Base-by-base conservation (phyloP, 1,140 invertebrate species). In the Pogonomyrmex barbatus region DNA sequence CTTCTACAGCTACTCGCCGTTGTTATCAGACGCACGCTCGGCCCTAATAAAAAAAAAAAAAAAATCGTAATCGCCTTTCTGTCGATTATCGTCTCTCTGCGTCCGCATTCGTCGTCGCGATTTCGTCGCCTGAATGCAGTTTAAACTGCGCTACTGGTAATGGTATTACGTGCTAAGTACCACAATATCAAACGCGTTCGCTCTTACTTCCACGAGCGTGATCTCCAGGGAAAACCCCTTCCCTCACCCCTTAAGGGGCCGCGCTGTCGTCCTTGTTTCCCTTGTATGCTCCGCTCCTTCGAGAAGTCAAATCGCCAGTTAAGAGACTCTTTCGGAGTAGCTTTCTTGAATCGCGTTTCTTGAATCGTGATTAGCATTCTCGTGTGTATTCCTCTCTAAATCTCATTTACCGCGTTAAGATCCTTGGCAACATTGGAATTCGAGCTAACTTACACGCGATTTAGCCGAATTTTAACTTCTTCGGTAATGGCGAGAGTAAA, bases 91-190 rank as follows among this genome's bases (percentile, higher is more conserved):
- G 39, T 45, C 17, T 12, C 30, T 36, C 54, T 33, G 2, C 10
- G 33, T n/a, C 1, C 14, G 63, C 63, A 68, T 82, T 60, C 79
- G 67, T 73, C 52, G 65, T 45, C 36, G 24, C 62, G 36, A 42
- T 81, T 73, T 33, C 52, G 39, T 12, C 42, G 70, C 42, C 75
- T 77, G 73, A 78, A 65, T 85, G 47, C 62, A 81, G 47, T 65
- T 78, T 65, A 10, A 77, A 65, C 14, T 10, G 36, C n/a, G 33
- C 42, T 14, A 39, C 36, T 36, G 17, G 39, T 85, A 76, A 78
- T 65, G 60, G 47, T 78, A 65, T 85, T 85, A 78, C 52, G 75
- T 78, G 83, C 83, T 79, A 85, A 78, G 62, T 85, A 50, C 60
- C 42, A 42, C 79, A 56, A 82, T 82, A 82, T 82, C 42, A 58